Evolutionary conservation across 2,888 invertebrate genomes (phyloP).

Genomic region (Aphrophora alni): DNA sequence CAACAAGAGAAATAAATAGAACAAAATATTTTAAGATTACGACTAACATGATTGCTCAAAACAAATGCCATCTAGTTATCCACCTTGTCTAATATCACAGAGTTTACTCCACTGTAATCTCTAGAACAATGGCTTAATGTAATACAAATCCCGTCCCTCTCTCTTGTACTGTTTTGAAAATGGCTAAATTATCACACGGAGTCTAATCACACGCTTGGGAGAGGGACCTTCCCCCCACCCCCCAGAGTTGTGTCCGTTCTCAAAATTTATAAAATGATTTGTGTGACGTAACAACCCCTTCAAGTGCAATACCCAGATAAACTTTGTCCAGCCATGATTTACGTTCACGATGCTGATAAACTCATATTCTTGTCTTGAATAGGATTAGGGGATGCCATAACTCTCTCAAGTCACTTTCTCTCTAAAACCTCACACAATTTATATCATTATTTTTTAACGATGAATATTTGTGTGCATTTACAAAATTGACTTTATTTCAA

Average conservation of each 20-base stretch:
- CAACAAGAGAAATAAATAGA: no score
- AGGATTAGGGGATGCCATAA: constrained; percentile 27
- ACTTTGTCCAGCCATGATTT: constrained; percentile 28
- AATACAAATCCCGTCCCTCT: background rate
- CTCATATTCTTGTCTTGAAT: constrained; percentile 34
- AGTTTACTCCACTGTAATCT: no score
- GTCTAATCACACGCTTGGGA: background rate
- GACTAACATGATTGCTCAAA: no score
- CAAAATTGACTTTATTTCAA: background rate
- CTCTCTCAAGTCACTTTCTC: constrained; percentile 17
- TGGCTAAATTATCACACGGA: background rate
- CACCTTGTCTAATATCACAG: no score
- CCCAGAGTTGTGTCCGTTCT: constrained; percentile 19
- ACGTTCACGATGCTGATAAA: constrained; percentile 30
- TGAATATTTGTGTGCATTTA: background rate
- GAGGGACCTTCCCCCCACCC: background rate
- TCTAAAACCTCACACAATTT: background rate
- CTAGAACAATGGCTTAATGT: background rate
- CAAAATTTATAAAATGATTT: constrained; percentile 35
- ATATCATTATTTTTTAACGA: background rate
- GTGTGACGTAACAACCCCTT: constrained; percentile 26
- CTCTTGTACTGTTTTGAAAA: background rate
- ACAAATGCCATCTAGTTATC: no score
- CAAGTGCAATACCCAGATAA: constrained; percentile 33
- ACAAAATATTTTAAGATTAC: no score